Base-by-base conservation (phyloP, 1,140 invertebrate genomes). In the Agrypnia vestita region DNA sequence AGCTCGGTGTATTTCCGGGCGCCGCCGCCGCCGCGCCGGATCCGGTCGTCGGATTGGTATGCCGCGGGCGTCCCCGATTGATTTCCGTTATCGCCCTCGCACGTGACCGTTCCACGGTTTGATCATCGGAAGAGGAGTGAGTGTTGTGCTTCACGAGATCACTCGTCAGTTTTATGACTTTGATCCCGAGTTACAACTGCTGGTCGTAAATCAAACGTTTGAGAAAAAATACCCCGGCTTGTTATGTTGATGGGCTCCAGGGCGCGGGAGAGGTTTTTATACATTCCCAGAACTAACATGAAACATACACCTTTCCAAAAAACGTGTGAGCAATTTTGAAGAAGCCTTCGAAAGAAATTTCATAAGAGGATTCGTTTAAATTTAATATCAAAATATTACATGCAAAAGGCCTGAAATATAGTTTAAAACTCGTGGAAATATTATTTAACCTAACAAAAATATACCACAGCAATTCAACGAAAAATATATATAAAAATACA, bases 31-130 rank as follows among this genome's bases (percentile, higher is more conserved):
- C n/a, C n/a, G 25, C 44, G 44, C 21, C 35, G 64, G 44, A 12
- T 12, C 19, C 49, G 47, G 47, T 11, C 46, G 46, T 49, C 61
- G 13, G 46, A 53, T 73, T 73, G 73, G 53, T 75, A 75, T 75
- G 73, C 80, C 62, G 12, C 77, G 19, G 72, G 55, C 82, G 59
- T 83, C 53, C 73, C 67, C 82, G 79, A 83, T 80, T 83, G 82
- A 83, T 83, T 83, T 83, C 82, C 82, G 82, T 83, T 83, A 83
- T 83, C 82, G 79, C 67, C 8, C 44, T 64, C 12, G 79, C 13
- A 83, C 82, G 82, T 83, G 82, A 83, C 79, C 81, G 75, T 80
- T 82, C 74, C 43, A 47, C 47, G 69, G 47, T 55, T 55, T 73
- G 69, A 51, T 73, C 69, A 51, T 55, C 25, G 69, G 47, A 73